Base-by-base conservation (phyloP, 1,140 invertebrate species). In the Drosophila bocki region DNA sequence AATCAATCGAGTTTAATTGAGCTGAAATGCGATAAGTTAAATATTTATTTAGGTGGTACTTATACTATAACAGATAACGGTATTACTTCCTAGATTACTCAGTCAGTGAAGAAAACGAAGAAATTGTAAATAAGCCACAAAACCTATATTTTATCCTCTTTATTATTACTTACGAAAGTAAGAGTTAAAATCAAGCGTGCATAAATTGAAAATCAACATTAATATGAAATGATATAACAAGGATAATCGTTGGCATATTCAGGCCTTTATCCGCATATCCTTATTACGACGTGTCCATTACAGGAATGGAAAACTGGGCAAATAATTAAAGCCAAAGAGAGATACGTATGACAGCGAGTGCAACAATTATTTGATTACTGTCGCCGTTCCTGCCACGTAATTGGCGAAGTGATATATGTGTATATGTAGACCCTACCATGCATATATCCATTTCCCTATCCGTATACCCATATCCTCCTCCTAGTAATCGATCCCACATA, bases 301-400 rank as follows among this genome's bases (percentile, higher is more conserved):
- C 67, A 35, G 45, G 39, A 77, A 71, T 71, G 62, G 62, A 79
- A 56, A 82, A 82, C 54, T 86, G 74, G 67, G 75, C 69, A 86
- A 85, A 85, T 87, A 82, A 87, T 86, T 87, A 87, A 88, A 83
- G 80, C 60, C 47, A 69, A 85, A 65, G 56, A 69, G 67, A 70
- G 63, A 82, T 74, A 82, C 71, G 61, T 63, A 62, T 83, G 82
- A 82, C 82, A 82, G 82, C 44, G 58, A 82, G 70, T 78, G 84
- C 80, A 78, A 91, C 86, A 91, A 91, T 91, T 91, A 91, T 91
- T 91, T 91, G 88, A 91, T 91, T 82, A 91, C 78, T 91, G 83
- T 90, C 78, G 82, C 80, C 71, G 62, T 33, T 58, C 50, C 60
- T 64, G 74, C 58, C 70, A 64, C 57, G 54, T 88, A 88, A 88